Percentiles rank a stretch among this genome's conserved stretches.
These are phyloP conservation scores for Sebastiscus tertius DNA, from an alignment of 2,797 vertebrate genomes.

Conservation along the genomic window DNA sequence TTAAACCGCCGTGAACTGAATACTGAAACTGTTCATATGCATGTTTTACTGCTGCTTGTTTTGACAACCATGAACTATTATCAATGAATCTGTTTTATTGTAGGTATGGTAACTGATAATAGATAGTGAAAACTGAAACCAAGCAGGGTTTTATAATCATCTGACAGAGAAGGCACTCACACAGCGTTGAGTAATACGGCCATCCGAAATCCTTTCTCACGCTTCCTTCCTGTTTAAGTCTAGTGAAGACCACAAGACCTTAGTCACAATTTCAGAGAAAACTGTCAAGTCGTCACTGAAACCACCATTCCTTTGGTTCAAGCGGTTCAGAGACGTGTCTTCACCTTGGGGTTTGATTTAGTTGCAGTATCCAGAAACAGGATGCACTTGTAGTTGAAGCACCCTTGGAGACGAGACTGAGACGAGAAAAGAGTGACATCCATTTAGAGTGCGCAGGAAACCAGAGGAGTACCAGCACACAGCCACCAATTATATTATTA, in stretches of 20 bases:
- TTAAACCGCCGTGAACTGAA: neutral
- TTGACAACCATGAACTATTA: neutral
- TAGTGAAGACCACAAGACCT: neutral
- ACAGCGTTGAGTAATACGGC: neutral
- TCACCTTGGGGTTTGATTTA: neutral
- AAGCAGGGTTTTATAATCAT: neutral
- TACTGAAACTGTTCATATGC: neutral
- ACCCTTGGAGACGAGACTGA: neutral
- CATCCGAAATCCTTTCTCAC: neutral
- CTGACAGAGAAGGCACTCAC: neutral
- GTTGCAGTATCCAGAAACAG: neutral
- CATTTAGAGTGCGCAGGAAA: neutral
- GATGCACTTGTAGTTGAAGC: neutral
- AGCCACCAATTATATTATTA: neutral
- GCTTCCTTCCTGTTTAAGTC: slow-evolving; percentile 38
- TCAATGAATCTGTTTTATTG: neutral
- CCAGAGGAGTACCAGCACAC: neutral
- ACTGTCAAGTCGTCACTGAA: neutral
- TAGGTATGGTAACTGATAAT: neutral
- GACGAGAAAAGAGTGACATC: neutral
- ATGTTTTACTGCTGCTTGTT: slow-evolving; percentile 2
- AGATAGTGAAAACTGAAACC: neutral
- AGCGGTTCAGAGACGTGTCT: neutral
- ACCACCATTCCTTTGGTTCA: neutral
- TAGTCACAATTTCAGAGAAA: neutral